phyloP scores from a whole-genome alignment of 2,888 invertebrate species.

The Cantharis flavilabris region DNA sequence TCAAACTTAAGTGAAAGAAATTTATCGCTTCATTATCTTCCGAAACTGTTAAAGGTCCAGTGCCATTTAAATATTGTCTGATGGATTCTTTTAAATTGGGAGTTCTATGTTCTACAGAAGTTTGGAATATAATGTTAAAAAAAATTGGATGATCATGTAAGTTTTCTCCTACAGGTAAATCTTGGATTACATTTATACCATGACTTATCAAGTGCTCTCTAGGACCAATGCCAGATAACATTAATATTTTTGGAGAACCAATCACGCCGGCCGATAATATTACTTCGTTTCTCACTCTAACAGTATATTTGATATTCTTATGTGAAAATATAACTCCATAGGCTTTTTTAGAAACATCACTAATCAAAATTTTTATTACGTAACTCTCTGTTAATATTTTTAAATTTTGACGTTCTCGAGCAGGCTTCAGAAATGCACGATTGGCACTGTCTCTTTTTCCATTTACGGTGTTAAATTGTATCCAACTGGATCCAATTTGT shows the following conservation, averaged over 20 bases:
- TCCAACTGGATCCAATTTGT: constrained; percentile 65
- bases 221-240: constrained; percentile 46
- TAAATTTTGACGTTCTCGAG: constrained; percentile 59
- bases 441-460: constrained; percentile 65
- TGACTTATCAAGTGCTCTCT: constrained; percentile 31
- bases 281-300: constrained; percentile 67
- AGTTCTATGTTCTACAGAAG: constrained; percentile 18
- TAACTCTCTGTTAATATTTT: constrained; percentile 61
- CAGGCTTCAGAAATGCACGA: constrained; percentile 63
- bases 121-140: constrained; percentile 30
- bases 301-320: constrained; percentile 54
- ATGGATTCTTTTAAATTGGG: constrained; percentile 20
- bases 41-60: constrained; percentile 33
- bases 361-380: constrained; percentile 62
- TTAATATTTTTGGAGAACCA: constrained; percentile 54
- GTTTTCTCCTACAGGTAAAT: constrained; percentile 38
- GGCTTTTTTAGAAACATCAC: constrained; percentile 58
- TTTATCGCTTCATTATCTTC: constrained; percentile 21
- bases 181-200: constrained; percentile 34
- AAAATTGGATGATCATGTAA: constrained; percentile 41
- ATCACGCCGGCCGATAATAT: constrained; percentile 78
- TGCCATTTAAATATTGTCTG: constrained; percentile 30
- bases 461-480: constrained; percentile 64
- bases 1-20: constrained; percentile 11
- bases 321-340: constrained; percentile 62